Evolutionary conservation across 2,113 vertebrate species (phyloP).

Genomic region (Sula dactylatra): DNA sequence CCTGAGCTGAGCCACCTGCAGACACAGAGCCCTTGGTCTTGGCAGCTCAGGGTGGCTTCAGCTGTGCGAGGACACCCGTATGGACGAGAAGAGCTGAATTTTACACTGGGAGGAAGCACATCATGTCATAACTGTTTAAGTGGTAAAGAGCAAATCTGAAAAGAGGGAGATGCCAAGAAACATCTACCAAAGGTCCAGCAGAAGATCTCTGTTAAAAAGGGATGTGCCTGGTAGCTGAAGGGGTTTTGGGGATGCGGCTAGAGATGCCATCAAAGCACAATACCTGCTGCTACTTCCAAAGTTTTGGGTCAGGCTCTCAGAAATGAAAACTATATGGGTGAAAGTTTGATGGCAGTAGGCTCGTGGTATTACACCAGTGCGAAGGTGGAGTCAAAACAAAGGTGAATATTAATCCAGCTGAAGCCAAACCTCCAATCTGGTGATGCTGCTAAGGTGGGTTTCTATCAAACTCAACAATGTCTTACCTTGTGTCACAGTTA

Average conservation of each 20-base stretch:
- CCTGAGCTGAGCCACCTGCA: neutral
- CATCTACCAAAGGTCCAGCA: neutral
- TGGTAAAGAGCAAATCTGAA: neutral
- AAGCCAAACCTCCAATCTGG: neutral
- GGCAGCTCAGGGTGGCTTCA: neutral
- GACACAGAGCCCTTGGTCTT: neutral
- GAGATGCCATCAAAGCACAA: neutral
- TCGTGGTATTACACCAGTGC: accelerated
- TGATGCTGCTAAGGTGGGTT: neutral
- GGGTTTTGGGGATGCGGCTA: neutral
- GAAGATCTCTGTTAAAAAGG: neutral
- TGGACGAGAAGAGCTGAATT: neutral
- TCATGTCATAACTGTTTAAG: neutral
- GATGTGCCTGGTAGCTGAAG: neutral
- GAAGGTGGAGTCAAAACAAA: neutral
- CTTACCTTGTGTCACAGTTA: neutral
- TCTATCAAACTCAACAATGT: neutral
- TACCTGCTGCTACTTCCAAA: neutral
- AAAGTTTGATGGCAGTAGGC: neutral
- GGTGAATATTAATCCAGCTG: neutral
- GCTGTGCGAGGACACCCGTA: accelerated
- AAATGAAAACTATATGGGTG: neutral
- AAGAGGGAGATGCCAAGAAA: neutral
- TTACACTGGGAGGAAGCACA: neutral
- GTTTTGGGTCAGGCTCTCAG: neutral